Evolutionary conservation across 2,797 vertebrate species (phyloP).

Genomic region (Pipistrellus kuhlii): DNA sequence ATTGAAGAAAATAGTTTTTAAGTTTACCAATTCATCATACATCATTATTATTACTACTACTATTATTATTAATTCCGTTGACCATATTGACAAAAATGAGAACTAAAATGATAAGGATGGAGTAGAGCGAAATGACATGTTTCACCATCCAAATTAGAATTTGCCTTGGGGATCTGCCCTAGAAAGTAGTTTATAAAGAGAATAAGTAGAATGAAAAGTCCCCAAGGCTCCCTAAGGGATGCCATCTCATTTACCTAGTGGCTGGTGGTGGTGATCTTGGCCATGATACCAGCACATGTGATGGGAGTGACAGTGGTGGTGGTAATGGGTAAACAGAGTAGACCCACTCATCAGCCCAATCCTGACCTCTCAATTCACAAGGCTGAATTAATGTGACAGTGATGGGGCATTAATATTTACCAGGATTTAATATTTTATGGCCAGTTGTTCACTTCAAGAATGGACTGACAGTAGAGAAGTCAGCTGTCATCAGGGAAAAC

Average conservation of each 20-base stretch:
- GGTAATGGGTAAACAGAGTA: not conserved
- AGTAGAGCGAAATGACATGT: not conserved
- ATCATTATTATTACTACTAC: too few species aligned
- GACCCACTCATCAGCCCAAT: conserved; percentile 29
- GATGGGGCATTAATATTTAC: conserved; percentile 68
- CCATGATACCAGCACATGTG: not conserved
- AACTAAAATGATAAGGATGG: not conserved
- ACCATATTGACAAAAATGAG: not conserved
- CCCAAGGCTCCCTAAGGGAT: not conserved
- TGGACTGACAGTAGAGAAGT: conserved; percentile 48
- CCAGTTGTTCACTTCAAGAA: conserved; percentile 24
- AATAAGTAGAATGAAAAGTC: conserved; percentile 10
- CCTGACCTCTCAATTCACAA: conserved; percentile 42
- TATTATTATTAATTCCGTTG: not conserved
- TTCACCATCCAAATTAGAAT: conserved; percentile 22
- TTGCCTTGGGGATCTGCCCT: not conserved
- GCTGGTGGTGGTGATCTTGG: not conserved
- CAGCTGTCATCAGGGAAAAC: conserved; percentile 14
- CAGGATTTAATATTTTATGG: conserved; percentile 72
- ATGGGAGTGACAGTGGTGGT: not conserved
- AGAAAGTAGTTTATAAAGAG: not conserved
- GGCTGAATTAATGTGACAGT: conserved; percentile 72
- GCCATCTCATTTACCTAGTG: not conserved
- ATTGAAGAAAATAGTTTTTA: not conserved
- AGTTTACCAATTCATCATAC: not conserved